A percentile compares a stretch with the other conserved stretches of the same genome.
phyloP scores from a whole-genome alignment of 2,888 invertebrate genomes.

The Terebella lapidaria region DNA sequence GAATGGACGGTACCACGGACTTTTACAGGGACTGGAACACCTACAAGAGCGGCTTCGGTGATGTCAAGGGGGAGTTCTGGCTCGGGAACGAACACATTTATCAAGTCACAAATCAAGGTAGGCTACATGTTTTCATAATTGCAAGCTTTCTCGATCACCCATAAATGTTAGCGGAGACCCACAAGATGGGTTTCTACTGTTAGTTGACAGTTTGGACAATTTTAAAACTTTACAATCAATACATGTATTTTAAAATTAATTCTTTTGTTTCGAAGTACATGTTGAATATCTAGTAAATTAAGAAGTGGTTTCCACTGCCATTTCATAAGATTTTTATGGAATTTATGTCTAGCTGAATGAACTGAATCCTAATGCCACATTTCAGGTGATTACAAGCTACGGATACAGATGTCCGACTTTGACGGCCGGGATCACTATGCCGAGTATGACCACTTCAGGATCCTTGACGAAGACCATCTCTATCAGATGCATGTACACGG shows the following conservation, averaged over 20 bases:
- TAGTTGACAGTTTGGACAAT: too few relatives aligned
- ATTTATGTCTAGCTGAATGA: too few relatives aligned
- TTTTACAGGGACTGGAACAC: slow-evolving; percentile 82
- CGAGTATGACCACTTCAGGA: slow-evolving; percentile 70
- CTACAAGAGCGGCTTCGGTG: slow-evolving; percentile 78
- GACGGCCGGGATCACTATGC: slow-evolving; percentile 77
- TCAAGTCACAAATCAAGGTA: slow-evolving; percentile 61
- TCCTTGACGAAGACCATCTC: slow-evolving; percentile 65
- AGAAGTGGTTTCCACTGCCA: too few relatives aligned
- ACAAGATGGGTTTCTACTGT: too few relatives aligned
- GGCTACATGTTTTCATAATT: neutral
- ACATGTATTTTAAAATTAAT: too few relatives aligned
- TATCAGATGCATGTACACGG: slow-evolving; percentile 71
- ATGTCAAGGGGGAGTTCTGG: slow-evolving; percentile 74
- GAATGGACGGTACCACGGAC: slow-evolving; percentile 73
- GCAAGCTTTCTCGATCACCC: too few relatives aligned
- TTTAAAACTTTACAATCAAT: too few relatives aligned
- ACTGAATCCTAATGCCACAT: too few relatives aligned
- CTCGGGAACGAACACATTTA: slow-evolving; percentile 82
- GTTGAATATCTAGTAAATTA: too few relatives aligned
- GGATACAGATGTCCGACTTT: slow-evolving; percentile 80
- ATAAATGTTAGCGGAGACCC: too few relatives aligned
- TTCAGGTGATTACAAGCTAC: slow-evolving; percentile 69
- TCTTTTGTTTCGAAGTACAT: too few relatives aligned
- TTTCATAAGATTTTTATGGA: too few relatives aligned